phyloP scores from a whole-genome alignment of 2,797 vertebrate genomes.

The Crax fasciolata region DNA sequence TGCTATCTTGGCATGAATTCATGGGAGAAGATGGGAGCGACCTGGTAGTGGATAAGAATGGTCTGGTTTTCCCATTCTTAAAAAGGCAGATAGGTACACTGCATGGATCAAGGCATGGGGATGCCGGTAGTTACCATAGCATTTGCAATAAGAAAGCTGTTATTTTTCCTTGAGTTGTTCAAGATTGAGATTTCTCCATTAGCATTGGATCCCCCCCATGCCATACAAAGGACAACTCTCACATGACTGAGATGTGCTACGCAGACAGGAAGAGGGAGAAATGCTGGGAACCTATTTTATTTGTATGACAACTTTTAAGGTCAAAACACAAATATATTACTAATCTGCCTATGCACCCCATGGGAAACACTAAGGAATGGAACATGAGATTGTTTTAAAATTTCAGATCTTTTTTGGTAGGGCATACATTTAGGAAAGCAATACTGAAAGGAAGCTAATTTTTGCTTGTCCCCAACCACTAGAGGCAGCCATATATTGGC shows the following conservation, averaged over 20 bases:
- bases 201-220: neutral
- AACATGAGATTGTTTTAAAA: too few species aligned
- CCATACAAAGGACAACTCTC: neutral
- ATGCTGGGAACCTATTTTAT: neutral
- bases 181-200: neutral
- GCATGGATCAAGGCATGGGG: too few species aligned
- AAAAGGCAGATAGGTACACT: neutral
- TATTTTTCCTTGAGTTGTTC: neutral
- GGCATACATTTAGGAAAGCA: neutral
- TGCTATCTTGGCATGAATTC: neutral
- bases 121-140: neutral
- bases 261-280: neutral
- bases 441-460: too few species aligned
- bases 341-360: too few species aligned
- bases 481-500: too few species aligned
- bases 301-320: too few species aligned
- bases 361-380: neutral
- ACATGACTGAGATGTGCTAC: neutral
- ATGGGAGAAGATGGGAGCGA: neutral
- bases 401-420: neutral
- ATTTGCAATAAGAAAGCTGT: neutral
- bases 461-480: neutral
- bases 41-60: neutral
- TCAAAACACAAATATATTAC: neutral
- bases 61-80: too few species aligned